These are phyloP conservation scores for Agrochola litura DNA, from an alignment of 2,888 invertebrate species.

Conservation along the genomic window DNA sequence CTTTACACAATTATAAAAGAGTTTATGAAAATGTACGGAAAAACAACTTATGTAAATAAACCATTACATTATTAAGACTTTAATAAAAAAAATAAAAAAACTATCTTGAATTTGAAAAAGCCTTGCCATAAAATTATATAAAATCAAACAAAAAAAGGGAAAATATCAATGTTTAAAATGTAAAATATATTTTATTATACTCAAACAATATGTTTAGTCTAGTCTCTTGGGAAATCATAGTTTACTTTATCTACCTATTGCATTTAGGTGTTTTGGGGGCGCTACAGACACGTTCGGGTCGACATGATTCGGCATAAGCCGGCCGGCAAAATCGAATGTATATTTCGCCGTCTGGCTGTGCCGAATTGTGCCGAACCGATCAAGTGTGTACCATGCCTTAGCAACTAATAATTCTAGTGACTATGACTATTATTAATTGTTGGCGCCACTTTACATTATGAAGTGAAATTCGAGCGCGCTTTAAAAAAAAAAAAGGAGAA, in stretches of 20 bases:
- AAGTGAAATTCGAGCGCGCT: neutral
- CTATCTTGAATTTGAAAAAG: slow-evolving; percentile 18
- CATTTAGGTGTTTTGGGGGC: slow-evolving; percentile 66
- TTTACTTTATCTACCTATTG: slow-evolving; percentile 61
- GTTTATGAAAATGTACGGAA: neutral
- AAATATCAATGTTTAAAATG: slow-evolving; percentile 53
- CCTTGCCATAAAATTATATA: slow-evolving; percentile 49
- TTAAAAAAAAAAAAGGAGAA: slow-evolving; percentile 1
- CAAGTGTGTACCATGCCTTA: slow-evolving; percentile 20
- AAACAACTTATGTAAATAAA: slow-evolving; percentile 30
- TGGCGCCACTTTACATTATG: slow-evolving; percentile 49
- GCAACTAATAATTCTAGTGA: slow-evolving; percentile 57
- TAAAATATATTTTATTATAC: slow-evolving; percentile 57
- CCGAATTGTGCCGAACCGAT: neutral
- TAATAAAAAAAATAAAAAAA: slow-evolving; percentile 25
- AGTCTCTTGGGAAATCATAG: slow-evolving; percentile 60
- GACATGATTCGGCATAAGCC: neutral
- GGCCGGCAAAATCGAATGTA: neutral
- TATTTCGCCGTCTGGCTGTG: neutral
- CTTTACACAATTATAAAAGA: neutral
- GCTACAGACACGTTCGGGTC: slow-evolving; percentile 1
- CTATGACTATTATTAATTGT: slow-evolving; percentile 39
- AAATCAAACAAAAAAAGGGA: slow-evolving; percentile 38
- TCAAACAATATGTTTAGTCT: slow-evolving; percentile 51
- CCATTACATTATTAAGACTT: slow-evolving; percentile 24